Evolutionary conservation across 2,888 invertebrate species (phyloP).

Genomic region (Camponotus fellah): DNA sequence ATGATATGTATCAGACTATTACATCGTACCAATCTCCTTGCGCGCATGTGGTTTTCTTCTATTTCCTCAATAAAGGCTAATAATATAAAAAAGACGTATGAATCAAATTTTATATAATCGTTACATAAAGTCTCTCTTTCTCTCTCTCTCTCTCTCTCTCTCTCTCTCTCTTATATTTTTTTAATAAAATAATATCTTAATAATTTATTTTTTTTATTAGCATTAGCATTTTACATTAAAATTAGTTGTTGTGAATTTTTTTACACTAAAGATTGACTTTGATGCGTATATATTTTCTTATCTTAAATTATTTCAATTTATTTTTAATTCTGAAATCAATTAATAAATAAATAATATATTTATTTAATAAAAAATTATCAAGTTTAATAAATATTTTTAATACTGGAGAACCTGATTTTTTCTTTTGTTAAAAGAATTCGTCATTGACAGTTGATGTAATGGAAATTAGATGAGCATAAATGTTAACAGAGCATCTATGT

Average conservation of each 20-base stretch:
- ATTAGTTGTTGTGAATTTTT: background rate
- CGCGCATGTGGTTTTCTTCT: background rate
- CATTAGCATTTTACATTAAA: background rate
- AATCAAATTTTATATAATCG: slow-evolving; percentile 15
- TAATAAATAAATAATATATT: slow-evolving; percentile 8
- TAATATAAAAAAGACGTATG: slow-evolving; percentile 6
- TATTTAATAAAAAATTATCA: background rate
- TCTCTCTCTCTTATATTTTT: background rate
- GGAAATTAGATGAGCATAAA: background rate
- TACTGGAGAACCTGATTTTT: slow-evolving; percentile 8
- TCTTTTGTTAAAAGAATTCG: background rate
- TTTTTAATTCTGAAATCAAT: slow-evolving; percentile 4
- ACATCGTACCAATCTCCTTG: slow-evolving; percentile 7
- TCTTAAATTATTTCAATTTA: background rate
- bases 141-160: no score
- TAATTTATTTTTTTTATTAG: background rate
- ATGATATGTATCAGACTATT: background rate
- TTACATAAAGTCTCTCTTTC: background rate
- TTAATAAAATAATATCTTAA: background rate
- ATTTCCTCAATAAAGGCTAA: background rate
- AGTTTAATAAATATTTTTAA: background rate
- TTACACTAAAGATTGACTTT: background rate
- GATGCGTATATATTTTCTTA: no score
- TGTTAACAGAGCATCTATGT: background rate
- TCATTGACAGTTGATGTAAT: background rate